Base-by-base conservation (phyloP, 2,113 vertebrate genomes). In the Ceyx margarethae region DNA sequence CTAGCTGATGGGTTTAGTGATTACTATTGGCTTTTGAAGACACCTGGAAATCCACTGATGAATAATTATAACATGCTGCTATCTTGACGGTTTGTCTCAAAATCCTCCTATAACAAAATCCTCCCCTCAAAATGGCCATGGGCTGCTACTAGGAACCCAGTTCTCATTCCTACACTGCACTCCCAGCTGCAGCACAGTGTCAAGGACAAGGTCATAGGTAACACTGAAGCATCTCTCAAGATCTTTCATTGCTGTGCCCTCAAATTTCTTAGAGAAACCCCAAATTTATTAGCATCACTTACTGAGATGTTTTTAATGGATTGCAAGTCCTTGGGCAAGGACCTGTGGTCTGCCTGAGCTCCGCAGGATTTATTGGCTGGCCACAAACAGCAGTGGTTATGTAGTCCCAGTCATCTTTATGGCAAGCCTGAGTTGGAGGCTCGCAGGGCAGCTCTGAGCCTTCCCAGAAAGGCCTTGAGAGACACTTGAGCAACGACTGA, bases 1-100 rank as follows among this genome's bases (percentile, higher is more conserved):
- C 93, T 94, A 54, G 40, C n/a, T 2, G 12, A 77, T 74, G 53
- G 22, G 22, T 67, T 83, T 62, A 53, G 53, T 51, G 42, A 85
- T 91, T 89, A 87, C 26, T 21, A 9, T 58, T 5, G 18, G 42
- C 67, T 69, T 94, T 87, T 90, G 64, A 95, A 94, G 90, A 53
- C 79, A 93, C 79, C 60, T 87, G 64, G 65, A 81, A 93, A 91
- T 71, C 61, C 82, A 19, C 82, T 75, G 57, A 60, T 85, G 60
- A 91, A 78, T 31, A 91, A 78, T 25, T 45, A 76, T 62, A 92
- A 9, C 56, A 82, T 0, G 0, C 42, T 66, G 13, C 56, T 60
- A 37, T 87, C 79, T 81, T 57, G 8, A 54, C 85, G 5, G 26
- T 74, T 83, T 87, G 76, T 45, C 46, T 87, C 60, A 85, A 64